Conservation (phyloP, 1,140 invertebrate species). For the Yoshiicerus persimilis region DNA sequence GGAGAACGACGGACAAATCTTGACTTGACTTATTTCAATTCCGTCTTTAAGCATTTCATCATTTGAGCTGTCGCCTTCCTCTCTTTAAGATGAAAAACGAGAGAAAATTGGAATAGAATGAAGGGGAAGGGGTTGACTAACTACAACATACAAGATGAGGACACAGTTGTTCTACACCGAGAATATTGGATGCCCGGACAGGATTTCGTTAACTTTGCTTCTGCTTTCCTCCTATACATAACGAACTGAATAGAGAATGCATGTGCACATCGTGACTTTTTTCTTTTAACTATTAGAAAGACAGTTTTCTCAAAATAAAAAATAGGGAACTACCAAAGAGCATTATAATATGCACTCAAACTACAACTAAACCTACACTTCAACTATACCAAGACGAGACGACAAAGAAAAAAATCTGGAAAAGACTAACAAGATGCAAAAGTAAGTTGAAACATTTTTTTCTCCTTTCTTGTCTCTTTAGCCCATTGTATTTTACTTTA, state of each 20-base stretch:
- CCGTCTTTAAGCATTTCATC: not conserved
- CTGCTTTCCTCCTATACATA: not conserved
- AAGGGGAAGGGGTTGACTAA: not conserved
- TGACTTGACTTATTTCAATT: conserved; percentile 8
- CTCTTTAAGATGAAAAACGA: conserved; percentile 14
- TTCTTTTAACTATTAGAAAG: not conserved
- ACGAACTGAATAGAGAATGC: not conserved
- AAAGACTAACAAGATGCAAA: conserved; percentile 20
- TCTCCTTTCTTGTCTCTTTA: not conserved
- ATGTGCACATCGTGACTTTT: not conserved
- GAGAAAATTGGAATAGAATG: conserved; percentile 17
- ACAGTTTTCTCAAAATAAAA: not conserved
- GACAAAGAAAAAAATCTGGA: not conserved
- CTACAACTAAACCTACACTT: not conserved
- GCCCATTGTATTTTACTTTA: not conserved
- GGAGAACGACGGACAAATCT: not conserved
- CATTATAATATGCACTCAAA: conserved; percentile 11
- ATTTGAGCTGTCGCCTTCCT: not conserved
- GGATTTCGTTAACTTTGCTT: not conserved
- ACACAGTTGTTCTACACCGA: not conserved
- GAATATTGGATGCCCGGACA: conserved; percentile 7
- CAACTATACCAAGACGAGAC: not conserved
- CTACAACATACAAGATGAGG: not conserved
- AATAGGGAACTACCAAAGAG: not conserved
- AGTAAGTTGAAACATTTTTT: conserved; percentile 3